phyloP scores from a whole-genome alignment of 2,113 vertebrate genomes.

The Microcebus jonahi region DNA sequence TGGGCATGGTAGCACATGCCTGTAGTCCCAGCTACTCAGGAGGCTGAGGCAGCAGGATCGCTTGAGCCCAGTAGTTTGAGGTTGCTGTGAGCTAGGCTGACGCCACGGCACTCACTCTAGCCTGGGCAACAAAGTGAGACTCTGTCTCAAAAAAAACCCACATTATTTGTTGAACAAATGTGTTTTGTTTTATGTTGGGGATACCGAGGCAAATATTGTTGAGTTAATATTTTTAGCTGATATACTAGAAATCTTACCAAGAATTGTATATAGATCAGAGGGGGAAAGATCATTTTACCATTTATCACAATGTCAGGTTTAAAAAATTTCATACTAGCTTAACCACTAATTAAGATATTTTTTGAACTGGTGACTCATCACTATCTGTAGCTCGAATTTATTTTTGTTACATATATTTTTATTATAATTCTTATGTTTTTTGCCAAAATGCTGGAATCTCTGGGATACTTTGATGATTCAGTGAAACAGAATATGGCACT shows the following conservation, averaged over 20 bases:
- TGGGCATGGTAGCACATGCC: too few species aligned
- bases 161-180: background rate
- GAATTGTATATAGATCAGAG: background rate
- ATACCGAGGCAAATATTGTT: background rate
- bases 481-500: background rate
- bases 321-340: background rate
- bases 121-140: too few species aligned
- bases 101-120: too few species aligned
- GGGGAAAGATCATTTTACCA: background rate
- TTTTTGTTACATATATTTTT: background rate
- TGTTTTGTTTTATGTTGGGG: background rate
- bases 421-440: background rate
- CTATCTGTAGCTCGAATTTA: background rate
- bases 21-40: too few species aligned
- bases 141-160: background rate
- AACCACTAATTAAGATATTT: background rate
- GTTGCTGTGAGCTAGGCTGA: too few species aligned
- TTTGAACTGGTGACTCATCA: background rate
- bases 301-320: background rate
- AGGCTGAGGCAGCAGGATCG: too few species aligned
- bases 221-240: background rate
- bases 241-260: background rate
- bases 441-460: background rate
- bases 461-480: background rate
- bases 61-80: too few species aligned